Evolutionary conservation across 2,888 invertebrate species (phyloP), one percentile per base, ranked within the genome.

Genomic region (Ligdia adustata): DNA sequence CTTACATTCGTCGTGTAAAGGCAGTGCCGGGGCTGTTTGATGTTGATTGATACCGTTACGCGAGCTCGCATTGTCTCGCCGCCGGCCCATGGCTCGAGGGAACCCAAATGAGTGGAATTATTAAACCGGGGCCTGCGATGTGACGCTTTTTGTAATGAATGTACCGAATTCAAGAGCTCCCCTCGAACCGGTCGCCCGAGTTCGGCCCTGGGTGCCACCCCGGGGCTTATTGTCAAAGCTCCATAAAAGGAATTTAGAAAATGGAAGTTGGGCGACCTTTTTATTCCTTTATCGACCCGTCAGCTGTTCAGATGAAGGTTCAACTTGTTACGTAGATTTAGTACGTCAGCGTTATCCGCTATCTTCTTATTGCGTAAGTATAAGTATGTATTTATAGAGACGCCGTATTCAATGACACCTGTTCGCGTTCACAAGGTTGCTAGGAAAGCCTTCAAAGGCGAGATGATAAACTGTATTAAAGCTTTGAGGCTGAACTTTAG

Each of bases 41-140:
- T 89, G 87, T 90, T 90, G 90, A 90, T 90, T 90, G 90, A 90
- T 90, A 88, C 88, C 84, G 89, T 88, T 85, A 88, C 87, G 75
- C 78, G 75, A 75, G 79, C 75, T 74, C 69, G 79, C 79, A 87
- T 88, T 88, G 89, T 87, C 82, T 85, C 75, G 81, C 72, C 59
- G 48, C 46, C 44, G 34, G 54, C 49, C 59, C 65, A 63, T 68
- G 66, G 69, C 73, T 74, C 78, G 76, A 79, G 87, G 88, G 83
- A 72, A 70, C 78, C 75, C 82, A 79, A 86, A 84, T 83, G 87
- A 88, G 85, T 81, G 79, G 82, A 88, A 89, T 90, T 89, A 89
- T 88, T 86, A 83, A 88, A 84, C 78, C 78, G 70, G 80, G 76
- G 74, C 78, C 75, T 66, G 72, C 82, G 76, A 82, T 82, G 84